Evolutionary conservation across 2,888 invertebrate genomes (phyloP).

Genomic region (Nemurella pictetii): DNA sequence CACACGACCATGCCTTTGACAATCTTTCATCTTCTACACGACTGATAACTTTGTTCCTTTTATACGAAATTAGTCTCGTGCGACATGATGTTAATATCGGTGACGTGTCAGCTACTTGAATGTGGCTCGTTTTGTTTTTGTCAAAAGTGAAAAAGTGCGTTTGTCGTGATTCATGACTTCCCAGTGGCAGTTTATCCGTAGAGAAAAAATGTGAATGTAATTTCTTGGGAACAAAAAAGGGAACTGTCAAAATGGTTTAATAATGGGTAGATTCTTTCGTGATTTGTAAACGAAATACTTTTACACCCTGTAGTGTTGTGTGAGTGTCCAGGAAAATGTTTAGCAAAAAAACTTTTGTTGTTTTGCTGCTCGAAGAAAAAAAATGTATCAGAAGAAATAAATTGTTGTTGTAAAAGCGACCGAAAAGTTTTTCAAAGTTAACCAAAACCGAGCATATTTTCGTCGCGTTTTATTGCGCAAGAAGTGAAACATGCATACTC

Average conservation of each 20-base stretch:
- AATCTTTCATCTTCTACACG: background rate
- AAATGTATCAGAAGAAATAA: background rate
- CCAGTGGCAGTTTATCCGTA: background rate
- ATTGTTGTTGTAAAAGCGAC: background rate
- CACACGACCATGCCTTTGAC: constrained; percentile 1
- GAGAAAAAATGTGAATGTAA: background rate
- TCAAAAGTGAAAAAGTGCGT: constrained; percentile 17
- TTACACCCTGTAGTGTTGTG: background rate
- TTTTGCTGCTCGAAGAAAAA: background rate
- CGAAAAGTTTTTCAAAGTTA: background rate
- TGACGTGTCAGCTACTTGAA: background rate
- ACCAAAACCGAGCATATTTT: background rate
- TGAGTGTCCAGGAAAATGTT: background rate
- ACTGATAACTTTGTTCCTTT: background rate
- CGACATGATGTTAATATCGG: background rate
- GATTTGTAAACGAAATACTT: background rate
- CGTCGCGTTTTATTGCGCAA: background rate
- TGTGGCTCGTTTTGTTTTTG: constrained; percentile 13
- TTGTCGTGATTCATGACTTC: background rate
- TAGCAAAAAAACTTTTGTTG: background rate
- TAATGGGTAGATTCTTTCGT: background rate
- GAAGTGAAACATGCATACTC: background rate
- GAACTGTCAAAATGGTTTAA: background rate
- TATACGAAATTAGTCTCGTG: constrained; percentile 2
- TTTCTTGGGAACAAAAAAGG: background rate